Evolutionary conservation across 1,140 invertebrate genomes (phyloP), one percentile per base, ranked within the genome.

Genomic region (Trinorchestia longiramus): DNA sequence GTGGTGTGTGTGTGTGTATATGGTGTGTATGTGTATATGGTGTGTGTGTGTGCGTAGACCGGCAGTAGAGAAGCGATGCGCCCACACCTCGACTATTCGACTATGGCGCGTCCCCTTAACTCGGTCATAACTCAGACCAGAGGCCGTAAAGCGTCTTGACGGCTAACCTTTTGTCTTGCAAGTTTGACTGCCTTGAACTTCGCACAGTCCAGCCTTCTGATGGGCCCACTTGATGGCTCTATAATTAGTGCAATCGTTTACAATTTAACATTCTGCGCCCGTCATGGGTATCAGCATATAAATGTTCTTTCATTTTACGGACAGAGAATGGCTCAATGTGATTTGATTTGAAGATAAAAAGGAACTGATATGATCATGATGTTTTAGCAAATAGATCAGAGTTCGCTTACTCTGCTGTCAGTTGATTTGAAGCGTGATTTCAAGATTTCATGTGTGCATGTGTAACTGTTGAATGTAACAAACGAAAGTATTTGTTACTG

Each of bases 231-330:
- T 91, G 43, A 91, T 91, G 88, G 43, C 88, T 91, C 88, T 91
- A 91, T 91, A 91, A 91, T 91, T 91, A 91, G 88, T 91, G 88
- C 43, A 91, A 91, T 91, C 88, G 88, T 41, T 28, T 91, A 8
- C 43, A 42, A 41, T 91, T 91, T 42, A 43, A 91, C 88, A 91
- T 91, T 91, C 88, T 91, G 43, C 88, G 43, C 88, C 88, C 41
- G 88, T 44, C 41, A 91, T 44, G 36, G 41, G 41, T 42, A 91
- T 91, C 6, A 91, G 88, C 41, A 91, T 23, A 15, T 3, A 43
- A 91, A 6, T 91, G 41, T 91, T 91, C 43, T 11, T 15, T 42
- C 88, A 91, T 44, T 77, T 77, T 77, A 77, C 62, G 62, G 62
- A 3, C 15, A 77, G 62, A 36, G 62, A 77, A 77, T 28, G 62